These are phyloP conservation scores for Lasioglossum leucozonium DNA, from an alignment of 2,888 invertebrate species.

Conservation along the genomic window DNA sequence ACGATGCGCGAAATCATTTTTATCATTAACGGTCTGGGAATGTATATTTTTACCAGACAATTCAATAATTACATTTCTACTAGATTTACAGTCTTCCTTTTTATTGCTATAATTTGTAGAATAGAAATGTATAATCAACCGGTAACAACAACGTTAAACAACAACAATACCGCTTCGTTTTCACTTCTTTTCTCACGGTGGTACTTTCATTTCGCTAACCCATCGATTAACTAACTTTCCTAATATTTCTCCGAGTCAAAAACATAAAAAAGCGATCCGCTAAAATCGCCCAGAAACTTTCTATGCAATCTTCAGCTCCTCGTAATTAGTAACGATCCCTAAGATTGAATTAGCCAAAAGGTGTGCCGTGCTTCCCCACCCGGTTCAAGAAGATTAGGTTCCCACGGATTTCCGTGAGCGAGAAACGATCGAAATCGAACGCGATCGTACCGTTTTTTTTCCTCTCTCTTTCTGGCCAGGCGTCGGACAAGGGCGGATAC, in stretches of 20 bases:
- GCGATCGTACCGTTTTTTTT: constrained; percentile 25
- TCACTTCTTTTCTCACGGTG: not conserved
- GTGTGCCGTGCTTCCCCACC: not conserved
- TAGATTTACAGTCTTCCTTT: not conserved
- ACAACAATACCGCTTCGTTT: not conserved
- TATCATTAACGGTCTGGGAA: not conserved
- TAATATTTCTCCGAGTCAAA: not conserved
- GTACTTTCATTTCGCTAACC: not conserved
- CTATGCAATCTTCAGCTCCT: not conserved
- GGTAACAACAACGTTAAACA: not conserved
- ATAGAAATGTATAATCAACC: not conserved
- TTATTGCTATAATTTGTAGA: not conserved
- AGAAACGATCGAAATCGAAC: constrained; percentile 39
- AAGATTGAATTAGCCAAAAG: constrained; percentile 22
- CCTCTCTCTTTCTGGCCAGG: not conserved
- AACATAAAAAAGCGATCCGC: not conserved
- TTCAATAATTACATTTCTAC: not conserved
- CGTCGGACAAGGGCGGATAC: not conserved
- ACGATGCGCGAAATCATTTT: not conserved
- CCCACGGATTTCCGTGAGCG: constrained; percentile 29
- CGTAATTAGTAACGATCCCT: not conserved
- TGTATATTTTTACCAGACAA: not conserved
- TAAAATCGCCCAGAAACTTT: not conserved
- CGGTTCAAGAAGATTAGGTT: constrained; percentile 8
- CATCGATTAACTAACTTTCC: not conserved